Evolutionary conservation across 2,113 vertebrate species (phyloP).

Genomic region (Spilogale gracilis): DNA sequence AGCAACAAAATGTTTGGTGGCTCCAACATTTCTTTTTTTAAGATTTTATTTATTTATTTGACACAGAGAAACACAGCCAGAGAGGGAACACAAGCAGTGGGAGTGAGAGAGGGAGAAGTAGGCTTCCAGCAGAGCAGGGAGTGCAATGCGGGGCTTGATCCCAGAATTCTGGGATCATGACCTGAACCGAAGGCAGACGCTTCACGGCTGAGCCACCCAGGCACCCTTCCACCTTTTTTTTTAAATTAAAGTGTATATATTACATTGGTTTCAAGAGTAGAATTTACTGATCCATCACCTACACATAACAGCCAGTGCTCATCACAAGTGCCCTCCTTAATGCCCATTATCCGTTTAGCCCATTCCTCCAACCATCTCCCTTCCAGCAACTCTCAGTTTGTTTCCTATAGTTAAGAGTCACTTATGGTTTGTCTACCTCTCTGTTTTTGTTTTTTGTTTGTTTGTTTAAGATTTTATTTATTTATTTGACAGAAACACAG

Average conservation of each 20-base stretch:
- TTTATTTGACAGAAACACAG: no score
- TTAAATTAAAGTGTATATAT: neutral
- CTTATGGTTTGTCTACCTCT: neutral
- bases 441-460: neutral
- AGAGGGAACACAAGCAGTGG: no score
- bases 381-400: neutral
- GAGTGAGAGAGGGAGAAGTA: no score
- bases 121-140: no score
- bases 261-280: neutral
- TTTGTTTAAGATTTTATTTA: no score
- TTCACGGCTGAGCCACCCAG: no score
- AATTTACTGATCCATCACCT: neutral
- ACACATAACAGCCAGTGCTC: neutral
- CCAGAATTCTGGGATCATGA: no score
- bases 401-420: neutral
- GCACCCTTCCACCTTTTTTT: neutral
- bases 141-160: no score
- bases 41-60: no score
- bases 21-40: neutral
- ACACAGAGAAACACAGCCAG: no score
- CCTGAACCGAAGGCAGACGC: no score
- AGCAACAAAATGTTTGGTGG: neutral
- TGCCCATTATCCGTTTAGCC: neutral
- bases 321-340: neutral
- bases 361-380: neutral